Evolutionary conservation across 2,113 vertebrate species (phyloP), one percentile per base, ranked within the genome.

Genomic region (Tetraodon nigroviridis): DNA sequence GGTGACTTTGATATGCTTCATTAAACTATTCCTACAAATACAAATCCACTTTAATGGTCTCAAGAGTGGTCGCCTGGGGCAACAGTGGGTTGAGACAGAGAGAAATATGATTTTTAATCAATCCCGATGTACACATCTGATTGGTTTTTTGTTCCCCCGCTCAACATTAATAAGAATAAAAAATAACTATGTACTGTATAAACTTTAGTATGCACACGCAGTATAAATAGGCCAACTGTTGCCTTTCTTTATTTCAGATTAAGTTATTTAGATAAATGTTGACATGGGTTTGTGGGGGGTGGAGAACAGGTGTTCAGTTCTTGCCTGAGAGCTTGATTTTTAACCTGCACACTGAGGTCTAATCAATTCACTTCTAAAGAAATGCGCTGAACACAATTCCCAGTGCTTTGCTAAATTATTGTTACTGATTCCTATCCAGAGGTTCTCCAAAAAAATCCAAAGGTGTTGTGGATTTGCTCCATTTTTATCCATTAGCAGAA

Each of bases 1-100:
- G 53, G 8, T 60, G 64, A 69, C 70, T 58, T 75, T 81, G 58
- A 67, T 40, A 62, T 20, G 58, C 58, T 78, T 73, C 69, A 79
- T 78, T 74, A 55, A 70, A 79, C 19, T 27, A 63, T 71, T 79
- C 55, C 41, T 45, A 58, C 52, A 10, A 29, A 51, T 68, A 32
- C 45, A 61, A 79, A 81, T 51, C 19, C 13, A 55, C 51, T 71
- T 65, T 70, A 58, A 77, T 50, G 58, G 61, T 42, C 64, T 76
- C 40, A 13, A 48, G 56, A 59, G 51, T 51, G 20, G 19, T 19
- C 50, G 49, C 51, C 15, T 54, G 14, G 44, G 15, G 17, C 32
- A 15, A 17, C n/a, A 44, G 41, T 6, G 6, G 40, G 27, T 32
- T 12, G n/a, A 46, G 49, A 20, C 15, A 40, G 22, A 6, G 37